A percentile compares a stretch with the other conserved stretches of the same genome.
Conservation (phyloP, 1,140 invertebrate genomes). For the Euwallacea similis region DNA sequence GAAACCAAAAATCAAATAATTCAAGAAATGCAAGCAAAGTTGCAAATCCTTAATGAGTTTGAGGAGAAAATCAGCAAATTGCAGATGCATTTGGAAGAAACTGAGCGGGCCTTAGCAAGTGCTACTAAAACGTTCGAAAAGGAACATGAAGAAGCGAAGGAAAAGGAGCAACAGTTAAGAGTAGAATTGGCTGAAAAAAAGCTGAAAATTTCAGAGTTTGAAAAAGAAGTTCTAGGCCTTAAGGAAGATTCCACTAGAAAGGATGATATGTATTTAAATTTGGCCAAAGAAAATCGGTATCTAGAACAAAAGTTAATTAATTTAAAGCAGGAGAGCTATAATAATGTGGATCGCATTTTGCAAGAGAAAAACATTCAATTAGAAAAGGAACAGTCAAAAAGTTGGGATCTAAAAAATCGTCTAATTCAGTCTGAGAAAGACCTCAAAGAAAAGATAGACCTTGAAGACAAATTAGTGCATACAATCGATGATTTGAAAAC, state of each 20-base stretch:
- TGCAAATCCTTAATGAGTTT: slow-evolving; percentile 55
- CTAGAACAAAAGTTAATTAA: slow-evolving; percentile 39
- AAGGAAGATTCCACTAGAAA: slow-evolving; percentile 61
- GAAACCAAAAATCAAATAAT: slow-evolving; percentile 42
- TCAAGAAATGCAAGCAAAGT: slow-evolving; percentile 35
- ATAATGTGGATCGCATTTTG: slow-evolving; percentile 49
- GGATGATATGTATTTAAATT: slow-evolving; percentile 63
- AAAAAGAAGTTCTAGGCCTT: slow-evolving; percentile 60
- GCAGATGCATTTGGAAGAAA: slow-evolving; percentile 57
- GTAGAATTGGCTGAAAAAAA: slow-evolving; percentile 61
- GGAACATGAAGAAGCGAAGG: slow-evolving; percentile 60
- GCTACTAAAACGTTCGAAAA: slow-evolving; percentile 61
- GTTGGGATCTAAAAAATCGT: slow-evolving; percentile 51
- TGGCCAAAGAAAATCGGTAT: slow-evolving; percentile 60
- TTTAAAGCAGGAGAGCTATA: slow-evolving; percentile 35
- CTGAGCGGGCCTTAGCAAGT: slow-evolving; percentile 57
- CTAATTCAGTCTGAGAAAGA: slow-evolving; percentile 50
- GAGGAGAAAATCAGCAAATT: slow-evolving; percentile 60
- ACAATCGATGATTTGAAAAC: slow-evolving; percentile 36
- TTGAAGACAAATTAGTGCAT: slow-evolving; percentile 47
- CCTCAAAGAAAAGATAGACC: slow-evolving; percentile 44
- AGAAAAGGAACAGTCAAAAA: slow-evolving; percentile 53
- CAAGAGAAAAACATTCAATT: slow-evolving; percentile 56
- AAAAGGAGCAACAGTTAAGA: slow-evolving; percentile 60
- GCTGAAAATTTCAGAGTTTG: slow-evolving; percentile 58